phyloP scores from a whole-genome alignment of 1,140 invertebrate genomes.

The Eupeodes corollae region DNA sequence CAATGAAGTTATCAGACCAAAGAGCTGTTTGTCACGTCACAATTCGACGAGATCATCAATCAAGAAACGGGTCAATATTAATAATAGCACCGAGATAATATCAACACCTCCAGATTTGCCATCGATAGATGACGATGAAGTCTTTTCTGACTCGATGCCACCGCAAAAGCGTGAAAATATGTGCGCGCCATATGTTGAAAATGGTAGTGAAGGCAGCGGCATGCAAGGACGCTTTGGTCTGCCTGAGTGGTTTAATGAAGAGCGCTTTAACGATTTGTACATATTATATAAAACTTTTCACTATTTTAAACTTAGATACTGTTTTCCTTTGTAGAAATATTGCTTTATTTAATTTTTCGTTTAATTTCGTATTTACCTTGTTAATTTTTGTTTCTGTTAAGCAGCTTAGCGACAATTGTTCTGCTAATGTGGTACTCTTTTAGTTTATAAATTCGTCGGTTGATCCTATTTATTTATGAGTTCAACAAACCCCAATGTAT shows the following conservation, averaged over 20 bases:
- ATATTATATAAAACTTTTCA: slow-evolving; percentile 11
- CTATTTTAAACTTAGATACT: background rate
- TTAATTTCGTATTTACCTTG: too few relatives aligned
- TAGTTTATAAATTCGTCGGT: too few relatives aligned
- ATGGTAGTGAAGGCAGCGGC: slow-evolving; percentile 11
- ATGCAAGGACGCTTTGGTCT: slow-evolving; percentile 26
- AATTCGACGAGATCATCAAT: slow-evolving; percentile 31
- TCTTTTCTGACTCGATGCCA: slow-evolving; percentile 38
- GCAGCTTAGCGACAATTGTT: too few relatives aligned
- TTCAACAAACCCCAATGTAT: too few relatives aligned
- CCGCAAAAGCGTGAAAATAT: slow-evolving; percentile 34
- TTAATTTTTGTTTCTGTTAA: too few relatives aligned
- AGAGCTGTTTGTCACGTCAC: slow-evolving; percentile 29
- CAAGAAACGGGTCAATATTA: slow-evolving; percentile 35
- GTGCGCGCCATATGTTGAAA: slow-evolving; percentile 36
- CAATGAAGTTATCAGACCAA: slow-evolving; percentile 11
- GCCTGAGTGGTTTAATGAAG: slow-evolving; percentile 35
- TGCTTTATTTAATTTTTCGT: slow-evolving; percentile 13
- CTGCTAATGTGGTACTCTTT: too few relatives aligned
- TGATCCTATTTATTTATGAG: too few relatives aligned
- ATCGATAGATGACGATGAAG: slow-evolving; percentile 35
- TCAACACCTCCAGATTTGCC: slow-evolving; percentile 20
- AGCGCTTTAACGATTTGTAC: slow-evolving; percentile 33
- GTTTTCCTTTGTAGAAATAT: background rate
- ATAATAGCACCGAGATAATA: slow-evolving; percentile 31